Base-by-base conservation (phyloP, 1,140 invertebrate species). In the Aleiodes sp. region DNA sequence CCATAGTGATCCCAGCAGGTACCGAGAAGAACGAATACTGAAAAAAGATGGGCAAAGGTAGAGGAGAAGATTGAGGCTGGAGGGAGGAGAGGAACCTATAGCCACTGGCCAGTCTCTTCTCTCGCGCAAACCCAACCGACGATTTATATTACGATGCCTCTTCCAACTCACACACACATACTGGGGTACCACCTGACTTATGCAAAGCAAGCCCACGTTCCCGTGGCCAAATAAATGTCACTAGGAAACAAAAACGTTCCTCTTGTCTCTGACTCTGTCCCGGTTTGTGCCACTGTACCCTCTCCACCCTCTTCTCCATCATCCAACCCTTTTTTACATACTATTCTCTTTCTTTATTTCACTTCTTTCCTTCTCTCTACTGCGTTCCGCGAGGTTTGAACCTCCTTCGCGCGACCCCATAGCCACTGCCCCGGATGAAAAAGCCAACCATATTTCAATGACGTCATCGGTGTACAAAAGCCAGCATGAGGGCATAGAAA, bases 211-310 rank as follows among this genome's bases (percentile, higher is more conserved):
- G 66, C 72, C 68, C 56, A 68, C 75, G 73, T 75, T 67, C 76
- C 76, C 71, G 70, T 72, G 75, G 78, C 81, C 82, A 82, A 85
- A 85, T 84, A 85, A 84, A 84, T 84, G 82, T 86, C 80, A 82
- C 81, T 74, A 76, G 76, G 72, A 81, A 85, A 85, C 82, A 84
- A 84, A 85, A 85, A 83, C 81, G 78, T 72, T 80, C 77, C 76
- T 79, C 56, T 59, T 59, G 56, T 77, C 73, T 75, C 78, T 78
- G 71, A 19, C 43, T 62, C 35, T 43, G n/a, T 64, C 39, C 46
- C 66, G n/a, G n/a, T n/a, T n/a, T n/a, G n/a, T n/a, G n/a, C n/a
- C n/a, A n/a, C n/a, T n/a, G n/a, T n/a, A n/a, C 16, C 14, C 69
- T 19, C 60, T 68, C 62, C 35, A 39, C 33, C 9, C 41, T 16